A percentile compares a stretch with the other conserved stretches of the same genome.
These are phyloP conservation scores for Hyppa rectilinea DNA, from an alignment of 2,888 invertebrate species.

Conservation along the genomic window DNA sequence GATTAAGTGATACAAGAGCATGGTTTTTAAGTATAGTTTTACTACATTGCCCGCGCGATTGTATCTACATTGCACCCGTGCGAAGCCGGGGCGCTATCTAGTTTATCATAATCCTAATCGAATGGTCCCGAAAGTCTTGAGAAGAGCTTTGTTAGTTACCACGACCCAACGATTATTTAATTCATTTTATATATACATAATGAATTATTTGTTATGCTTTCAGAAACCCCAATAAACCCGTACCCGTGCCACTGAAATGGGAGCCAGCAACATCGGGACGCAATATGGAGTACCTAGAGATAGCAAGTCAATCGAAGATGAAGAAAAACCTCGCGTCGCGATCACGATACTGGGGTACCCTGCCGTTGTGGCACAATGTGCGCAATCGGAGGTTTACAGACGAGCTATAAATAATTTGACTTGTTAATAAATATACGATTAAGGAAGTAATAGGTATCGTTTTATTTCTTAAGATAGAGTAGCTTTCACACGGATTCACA, in stretches of 20 bases:
- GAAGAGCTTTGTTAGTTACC: background rate
- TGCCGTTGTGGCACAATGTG: constrained; percentile 87
- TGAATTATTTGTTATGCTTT: constrained; percentile 65
- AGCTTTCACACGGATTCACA: background rate
- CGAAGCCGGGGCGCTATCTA: too few species aligned
- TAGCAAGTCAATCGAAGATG: constrained; percentile 87
- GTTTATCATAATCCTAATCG: background rate
- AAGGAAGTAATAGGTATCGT: background rate
- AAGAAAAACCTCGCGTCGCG: constrained; percentile 90
- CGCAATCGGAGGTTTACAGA: constrained; percentile 76
- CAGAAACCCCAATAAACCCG: constrained; percentile 92
- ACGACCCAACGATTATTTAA: background rate
- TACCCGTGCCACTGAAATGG: constrained; percentile 91
- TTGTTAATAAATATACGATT: constrained; percentile 12
- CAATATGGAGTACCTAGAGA: constrained; percentile 90
- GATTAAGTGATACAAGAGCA: too few species aligned
- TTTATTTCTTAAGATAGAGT: constrained; percentile 9
- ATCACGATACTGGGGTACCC: constrained; percentile 91
- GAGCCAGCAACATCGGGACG: constrained; percentile 85
- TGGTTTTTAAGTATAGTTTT: too few species aligned
- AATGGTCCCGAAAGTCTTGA: background rate
- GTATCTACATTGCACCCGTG: too few species aligned
- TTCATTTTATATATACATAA: too few species aligned
- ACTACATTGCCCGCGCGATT: too few species aligned
- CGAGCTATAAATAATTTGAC: constrained; percentile 81